Conservation (phyloP, 2,113 vertebrate species). For the Solea solea region DNA sequence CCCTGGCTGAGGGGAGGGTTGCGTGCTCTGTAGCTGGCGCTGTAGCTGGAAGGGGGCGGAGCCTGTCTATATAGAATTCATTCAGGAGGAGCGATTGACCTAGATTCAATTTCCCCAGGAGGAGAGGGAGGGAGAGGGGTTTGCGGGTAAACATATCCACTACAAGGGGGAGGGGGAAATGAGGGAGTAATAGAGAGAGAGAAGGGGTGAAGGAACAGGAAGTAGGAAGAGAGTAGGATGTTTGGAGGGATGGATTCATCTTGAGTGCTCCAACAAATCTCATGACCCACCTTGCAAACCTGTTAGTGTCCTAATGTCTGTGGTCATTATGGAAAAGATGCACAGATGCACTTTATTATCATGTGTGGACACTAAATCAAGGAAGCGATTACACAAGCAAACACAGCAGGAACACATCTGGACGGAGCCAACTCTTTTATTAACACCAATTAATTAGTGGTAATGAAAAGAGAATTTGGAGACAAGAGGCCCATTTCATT, state of each 20-base stretch:
- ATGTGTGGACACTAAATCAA: background rate
- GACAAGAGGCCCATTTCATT: background rate
- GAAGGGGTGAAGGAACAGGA: constrained; percentile 41
- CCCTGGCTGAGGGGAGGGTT: constrained; percentile 74
- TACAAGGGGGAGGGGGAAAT: constrained; percentile 55
- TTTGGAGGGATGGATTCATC: constrained; percentile 55
- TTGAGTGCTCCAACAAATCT: constrained; percentile 59
- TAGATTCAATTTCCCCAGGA: constrained; percentile 81
- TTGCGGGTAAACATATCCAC: constrained; percentile 79
- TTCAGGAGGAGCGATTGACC: constrained; percentile 86
- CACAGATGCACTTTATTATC: background rate
- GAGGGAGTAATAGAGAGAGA: constrained; percentile 45
- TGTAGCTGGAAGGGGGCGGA: constrained; percentile 71
- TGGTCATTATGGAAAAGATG: constrained; percentile 7
- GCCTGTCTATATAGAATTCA: constrained; percentile 79
- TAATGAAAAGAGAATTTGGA: constrained; percentile 11
- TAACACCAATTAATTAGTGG: constrained; percentile 29
- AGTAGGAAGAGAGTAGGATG: constrained; percentile 27
- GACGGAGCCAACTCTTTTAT: constrained; percentile 1
- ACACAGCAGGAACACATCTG: constrained; percentile 30
- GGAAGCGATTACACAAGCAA: background rate
- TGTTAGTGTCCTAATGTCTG: constrained; percentile 33
- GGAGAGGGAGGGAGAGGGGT: constrained; percentile 57
- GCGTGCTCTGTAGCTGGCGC: constrained; percentile 70
- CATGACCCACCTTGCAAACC: constrained; percentile 33